These are phyloP conservation scores for Saccopteryx leptura DNA, from an alignment of 2,113 vertebrate genomes.

Conservation along the genomic window DNA sequence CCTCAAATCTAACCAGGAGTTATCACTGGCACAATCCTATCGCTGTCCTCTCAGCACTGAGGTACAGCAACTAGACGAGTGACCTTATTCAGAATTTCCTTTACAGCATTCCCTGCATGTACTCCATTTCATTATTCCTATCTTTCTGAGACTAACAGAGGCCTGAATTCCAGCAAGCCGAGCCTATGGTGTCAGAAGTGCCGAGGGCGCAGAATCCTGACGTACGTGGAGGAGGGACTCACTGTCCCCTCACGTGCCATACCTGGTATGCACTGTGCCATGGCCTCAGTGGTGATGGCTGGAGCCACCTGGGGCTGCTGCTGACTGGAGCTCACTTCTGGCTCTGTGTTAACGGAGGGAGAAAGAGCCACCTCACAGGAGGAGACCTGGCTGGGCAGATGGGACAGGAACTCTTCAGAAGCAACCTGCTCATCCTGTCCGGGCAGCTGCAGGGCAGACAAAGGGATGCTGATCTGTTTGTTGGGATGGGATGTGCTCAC, in stretches of 20 bases:
- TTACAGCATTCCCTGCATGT: not conserved
- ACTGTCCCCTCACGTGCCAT: conserved; percentile 78
- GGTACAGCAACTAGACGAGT: not conserved
- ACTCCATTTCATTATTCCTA: not conserved
- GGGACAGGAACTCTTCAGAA: conserved; percentile 87
- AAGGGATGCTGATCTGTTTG: conserved; percentile 90
- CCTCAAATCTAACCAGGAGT: not conserved
- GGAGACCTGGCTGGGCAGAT: conserved; percentile 81
- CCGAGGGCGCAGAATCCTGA: conserved; percentile 49
- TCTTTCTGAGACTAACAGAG: conserved; percentile 48
- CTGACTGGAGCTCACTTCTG: conserved; percentile 93
- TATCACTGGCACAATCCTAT: conserved; percentile 26
- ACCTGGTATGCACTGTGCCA: conserved; percentile 90
- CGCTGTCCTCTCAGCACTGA: conserved; percentile 16
- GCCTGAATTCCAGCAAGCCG: conserved; percentile 18
- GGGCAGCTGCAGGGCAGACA: conserved; percentile 90
- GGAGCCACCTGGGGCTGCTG: conserved; percentile 83
- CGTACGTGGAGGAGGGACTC: not conserved
- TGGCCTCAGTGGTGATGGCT: conserved; percentile 84
- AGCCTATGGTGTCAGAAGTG: conserved; percentile 14
- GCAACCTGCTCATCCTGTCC: conserved; percentile 89
- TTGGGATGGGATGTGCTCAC: conserved; percentile 90
- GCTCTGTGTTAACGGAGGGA: conserved; percentile 88
- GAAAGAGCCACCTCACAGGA: conserved; percentile 87
- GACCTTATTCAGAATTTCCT: conserved; percentile 19